Percentiles rank a stretch among this genome's conserved stretches.
Evolutionary conservation across 1,140 invertebrate species (phyloP).

Genomic region (Hesperophylax magnus): DNA sequence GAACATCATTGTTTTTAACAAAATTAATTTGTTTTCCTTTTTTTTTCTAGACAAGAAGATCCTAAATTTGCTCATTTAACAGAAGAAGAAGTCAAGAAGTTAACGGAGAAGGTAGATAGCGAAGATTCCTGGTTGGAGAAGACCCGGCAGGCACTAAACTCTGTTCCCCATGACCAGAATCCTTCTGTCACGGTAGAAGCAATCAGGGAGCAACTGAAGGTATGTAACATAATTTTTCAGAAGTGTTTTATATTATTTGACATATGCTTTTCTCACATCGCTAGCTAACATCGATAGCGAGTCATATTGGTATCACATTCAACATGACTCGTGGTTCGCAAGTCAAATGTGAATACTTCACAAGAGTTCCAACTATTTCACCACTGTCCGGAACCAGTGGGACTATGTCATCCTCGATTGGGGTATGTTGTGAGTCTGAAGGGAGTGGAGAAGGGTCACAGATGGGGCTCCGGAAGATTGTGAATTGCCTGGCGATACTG

Average conservation of each 20-base stretch:
- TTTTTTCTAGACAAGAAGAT: slow-evolving; percentile 73
- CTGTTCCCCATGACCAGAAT: slow-evolving; percentile 74
- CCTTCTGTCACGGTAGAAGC: slow-evolving; percentile 72
- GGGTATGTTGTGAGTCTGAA: too few species aligned
- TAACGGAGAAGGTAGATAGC: slow-evolving; percentile 72
- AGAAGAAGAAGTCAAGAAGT: slow-evolving; percentile 84
- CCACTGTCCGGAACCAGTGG: too few species aligned
- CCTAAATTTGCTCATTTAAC: slow-evolving; percentile 88
- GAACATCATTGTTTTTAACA: too few species aligned
- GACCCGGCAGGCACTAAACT: slow-evolving; percentile 74
- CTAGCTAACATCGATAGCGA: too few species aligned
- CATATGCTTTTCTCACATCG: neutral
- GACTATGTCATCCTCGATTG: too few species aligned
- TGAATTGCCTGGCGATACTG: too few species aligned
- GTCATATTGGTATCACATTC: neutral
- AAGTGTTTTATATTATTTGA: neutral
- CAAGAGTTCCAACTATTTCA: too few species aligned
- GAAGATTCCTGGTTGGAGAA: slow-evolving; percentile 83
- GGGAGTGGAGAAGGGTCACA: too few species aligned
- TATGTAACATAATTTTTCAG: neutral
- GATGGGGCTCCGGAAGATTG: too few species aligned
- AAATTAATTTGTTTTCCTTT: too few species aligned
- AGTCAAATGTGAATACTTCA: too few species aligned
- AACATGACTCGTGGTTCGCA: too few species aligned
- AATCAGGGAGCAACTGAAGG: slow-evolving; percentile 31